These are phyloP conservation scores for Pandemis cinnamomeana DNA, from an alignment of 2,888 invertebrate genomes.

Conservation along the genomic window DNA sequence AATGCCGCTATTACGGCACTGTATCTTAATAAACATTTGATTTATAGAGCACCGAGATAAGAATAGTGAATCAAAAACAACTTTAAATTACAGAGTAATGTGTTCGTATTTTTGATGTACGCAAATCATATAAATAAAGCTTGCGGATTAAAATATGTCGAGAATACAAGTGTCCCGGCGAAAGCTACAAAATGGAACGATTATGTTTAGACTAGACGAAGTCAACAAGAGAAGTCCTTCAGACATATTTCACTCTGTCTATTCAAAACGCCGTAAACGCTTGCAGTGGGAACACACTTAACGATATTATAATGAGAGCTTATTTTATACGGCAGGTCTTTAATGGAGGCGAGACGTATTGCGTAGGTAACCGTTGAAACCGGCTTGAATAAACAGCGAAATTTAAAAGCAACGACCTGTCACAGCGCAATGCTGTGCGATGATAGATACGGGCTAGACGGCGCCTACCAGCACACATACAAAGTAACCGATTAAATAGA, in stretches of 20 bases:
- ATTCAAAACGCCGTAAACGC: background rate
- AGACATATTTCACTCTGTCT: slow-evolving; percentile 15
- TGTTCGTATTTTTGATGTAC: background rate
- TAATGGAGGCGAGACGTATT: slow-evolving; percentile 15
- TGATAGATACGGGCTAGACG: slow-evolving; percentile 8
- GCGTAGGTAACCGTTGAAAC: slow-evolving; percentile 8
- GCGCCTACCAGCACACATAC: slow-evolving; percentile 8
- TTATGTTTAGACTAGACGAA: slow-evolving; percentile 24
- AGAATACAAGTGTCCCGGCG: background rate
- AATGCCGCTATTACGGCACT: slow-evolving; percentile 21
- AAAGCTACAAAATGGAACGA: slow-evolving; percentile 5
- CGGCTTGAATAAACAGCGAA: slow-evolving; percentile 3
- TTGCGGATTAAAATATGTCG: slow-evolving; percentile 6
- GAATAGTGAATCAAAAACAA: slow-evolving; percentile 7
- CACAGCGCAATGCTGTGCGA: slow-evolving; percentile 6
- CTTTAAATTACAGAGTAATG: slow-evolving; percentile 8
- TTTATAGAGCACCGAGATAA: slow-evolving; percentile 16
- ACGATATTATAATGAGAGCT: slow-evolving; percentile 51
- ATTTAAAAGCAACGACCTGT: slow-evolving; percentile 15
- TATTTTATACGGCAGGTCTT: slow-evolving; percentile 44
- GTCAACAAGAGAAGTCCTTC: slow-evolving; percentile 20
- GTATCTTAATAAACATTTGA: slow-evolving; percentile 39
- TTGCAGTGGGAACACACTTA: slow-evolving; percentile 39
- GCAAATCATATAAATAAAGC: slow-evolving; percentile 13
- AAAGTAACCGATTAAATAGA: slow-evolving; percentile 10